Conservation (phyloP, 2,797 vertebrate genomes). For the Spea hammondii region DNA sequence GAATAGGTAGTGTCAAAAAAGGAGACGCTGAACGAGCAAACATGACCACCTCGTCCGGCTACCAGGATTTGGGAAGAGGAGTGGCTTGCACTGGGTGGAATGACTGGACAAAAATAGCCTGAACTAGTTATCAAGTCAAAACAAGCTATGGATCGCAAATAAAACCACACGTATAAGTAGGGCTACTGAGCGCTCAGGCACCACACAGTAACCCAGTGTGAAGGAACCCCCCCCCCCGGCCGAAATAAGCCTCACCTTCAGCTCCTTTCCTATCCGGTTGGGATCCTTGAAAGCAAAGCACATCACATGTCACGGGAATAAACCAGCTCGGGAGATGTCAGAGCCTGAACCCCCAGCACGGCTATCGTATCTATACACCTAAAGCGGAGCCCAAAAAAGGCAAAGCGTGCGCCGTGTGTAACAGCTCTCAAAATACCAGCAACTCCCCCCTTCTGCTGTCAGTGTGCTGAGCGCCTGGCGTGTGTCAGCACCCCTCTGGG, state of each 20-base stretch:
- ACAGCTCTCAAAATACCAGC: constrained; percentile 77
- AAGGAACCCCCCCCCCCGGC: neutral
- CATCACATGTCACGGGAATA: neutral
- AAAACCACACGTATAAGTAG: neutral
- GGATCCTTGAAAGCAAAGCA: neutral
- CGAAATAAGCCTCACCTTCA: neutral
- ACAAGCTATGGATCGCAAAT: neutral
- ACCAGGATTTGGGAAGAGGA: constrained; percentile 5
- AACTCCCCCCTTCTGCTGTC: constrained; percentile 65
- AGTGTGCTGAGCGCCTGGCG: constrained; percentile 11
- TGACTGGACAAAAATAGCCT: constrained; percentile 22
- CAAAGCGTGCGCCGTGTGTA: constrained; percentile 70
- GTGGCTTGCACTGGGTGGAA: neutral
- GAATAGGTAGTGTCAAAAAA: no score
- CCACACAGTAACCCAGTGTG: neutral
- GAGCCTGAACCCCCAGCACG: neutral
- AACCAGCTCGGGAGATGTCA: neutral
- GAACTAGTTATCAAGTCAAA: neutral
- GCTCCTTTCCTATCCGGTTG: constrained; percentile 6
- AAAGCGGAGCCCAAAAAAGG: constrained; percentile 67
- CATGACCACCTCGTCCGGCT: neutral
- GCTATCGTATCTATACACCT: constrained; percentile 15
- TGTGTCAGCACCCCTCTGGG: neutral
- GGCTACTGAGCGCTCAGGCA: neutral
- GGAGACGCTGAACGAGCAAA: neutral